Conservation (phyloP, 2,888 invertebrate genomes). For the Nephrotoma appendiculata region DNA sequence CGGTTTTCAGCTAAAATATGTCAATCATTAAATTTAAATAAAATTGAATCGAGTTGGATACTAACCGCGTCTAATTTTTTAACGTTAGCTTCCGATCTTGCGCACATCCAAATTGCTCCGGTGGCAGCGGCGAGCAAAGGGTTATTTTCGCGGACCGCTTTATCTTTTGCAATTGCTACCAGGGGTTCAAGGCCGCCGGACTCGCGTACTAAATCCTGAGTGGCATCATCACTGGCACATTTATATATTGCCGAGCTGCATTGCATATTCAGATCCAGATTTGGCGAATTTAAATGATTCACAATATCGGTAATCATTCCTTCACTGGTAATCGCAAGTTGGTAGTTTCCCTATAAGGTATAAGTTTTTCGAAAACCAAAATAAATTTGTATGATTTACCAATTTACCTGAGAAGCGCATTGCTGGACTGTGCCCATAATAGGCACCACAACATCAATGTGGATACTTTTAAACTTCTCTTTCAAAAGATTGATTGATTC, state of each 20-base stretch:
- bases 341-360: constrained; percentile 35
- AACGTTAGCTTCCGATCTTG: constrained; percentile 69
- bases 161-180: constrained; percentile 57
- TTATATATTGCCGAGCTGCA: constrained; percentile 85
- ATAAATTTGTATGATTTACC: neutral
- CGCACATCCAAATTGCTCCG: constrained; percentile 91
- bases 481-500: too few relatives aligned
- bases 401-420: constrained; percentile 55
- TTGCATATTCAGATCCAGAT: constrained; percentile 66
- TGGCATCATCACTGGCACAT: constrained; percentile 61
- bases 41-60: constrained; percentile 17
- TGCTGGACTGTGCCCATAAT: constrained; percentile 77
- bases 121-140: constrained; percentile 71
- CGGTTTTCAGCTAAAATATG: constrained; percentile 20
- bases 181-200: constrained; percentile 80
- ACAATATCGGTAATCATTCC: constrained; percentile 82
- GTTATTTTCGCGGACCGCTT: constrained; percentile 53
- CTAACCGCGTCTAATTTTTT: constrained; percentile 56
- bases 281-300: constrained; percentile 56
- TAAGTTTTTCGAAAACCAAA: neutral
- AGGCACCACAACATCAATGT: constrained; percentile 74
- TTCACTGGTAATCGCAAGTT: constrained; percentile 73
- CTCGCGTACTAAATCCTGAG: constrained; percentile 69
- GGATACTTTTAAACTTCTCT: constrained; percentile 71
- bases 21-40: neutral